These are phyloP conservation scores for Crocuta crocuta DNA, from an alignment of 2,113 vertebrate species.

Conservation along the genomic window DNA sequence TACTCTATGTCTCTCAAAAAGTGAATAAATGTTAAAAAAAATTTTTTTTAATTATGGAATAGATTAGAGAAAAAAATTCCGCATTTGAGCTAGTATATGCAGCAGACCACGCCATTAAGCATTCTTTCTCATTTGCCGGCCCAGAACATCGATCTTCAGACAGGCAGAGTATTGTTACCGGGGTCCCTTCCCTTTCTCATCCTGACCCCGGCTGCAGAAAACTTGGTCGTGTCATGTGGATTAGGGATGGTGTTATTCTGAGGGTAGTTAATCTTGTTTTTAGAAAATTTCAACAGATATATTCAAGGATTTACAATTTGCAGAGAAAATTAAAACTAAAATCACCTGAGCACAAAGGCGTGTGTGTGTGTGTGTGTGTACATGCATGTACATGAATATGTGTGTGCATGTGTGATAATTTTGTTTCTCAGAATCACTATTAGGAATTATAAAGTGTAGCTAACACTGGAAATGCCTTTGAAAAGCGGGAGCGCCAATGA, in stretches of 20 bases:
- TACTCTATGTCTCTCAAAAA: no score
- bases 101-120: not conserved
- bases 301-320: not conserved
- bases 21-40: no score
- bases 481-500: not conserved
- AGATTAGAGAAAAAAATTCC: not conserved
- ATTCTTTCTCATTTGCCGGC: not conserved
- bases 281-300: not conserved
- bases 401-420: not conserved
- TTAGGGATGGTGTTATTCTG: not conserved
- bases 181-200: not conserved
- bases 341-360: not conserved
- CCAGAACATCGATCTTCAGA: not conserved
- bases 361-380: not conserved
- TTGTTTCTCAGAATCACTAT: not conserved
- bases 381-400: not conserved
- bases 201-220: not conserved
- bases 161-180: not conserved
- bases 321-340: not conserved
- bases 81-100: not conserved
- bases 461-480: not conserved
- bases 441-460: not conserved
- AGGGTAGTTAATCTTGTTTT: not conserved
- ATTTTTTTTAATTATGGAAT: no score
- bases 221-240: not conserved